phyloP scores from a whole-genome alignment of 2,888 invertebrate genomes.

The Hoplodrina ambigua region DNA sequence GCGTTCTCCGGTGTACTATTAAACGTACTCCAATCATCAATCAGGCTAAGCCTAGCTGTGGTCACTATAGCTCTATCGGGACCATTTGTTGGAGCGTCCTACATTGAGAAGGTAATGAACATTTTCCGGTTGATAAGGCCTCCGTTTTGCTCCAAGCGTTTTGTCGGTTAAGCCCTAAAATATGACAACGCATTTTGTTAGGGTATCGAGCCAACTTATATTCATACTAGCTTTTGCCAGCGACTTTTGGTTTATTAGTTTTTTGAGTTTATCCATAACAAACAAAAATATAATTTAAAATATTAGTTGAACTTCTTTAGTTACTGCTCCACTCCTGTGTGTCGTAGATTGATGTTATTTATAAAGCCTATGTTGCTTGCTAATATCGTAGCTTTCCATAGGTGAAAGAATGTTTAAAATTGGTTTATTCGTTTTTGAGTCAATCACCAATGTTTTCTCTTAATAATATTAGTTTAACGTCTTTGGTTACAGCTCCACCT shows the following conservation, averaged over 20 bases:
- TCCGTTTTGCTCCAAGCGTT: conserved; percentile 21
- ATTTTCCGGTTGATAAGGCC: conserved; percentile 44
- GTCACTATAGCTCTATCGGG: conserved; percentile 21
- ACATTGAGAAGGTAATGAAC: conserved; percentile 36
- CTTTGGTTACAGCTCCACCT: too few species aligned
- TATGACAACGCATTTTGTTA: conserved; percentile 35
- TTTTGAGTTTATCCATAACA: too few species aligned
- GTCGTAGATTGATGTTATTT: too few species aligned
- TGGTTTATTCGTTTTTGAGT: too few species aligned
- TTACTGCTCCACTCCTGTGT: too few species aligned
- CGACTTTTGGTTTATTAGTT: background rate
- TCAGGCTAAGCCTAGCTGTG: conserved; percentile 20
- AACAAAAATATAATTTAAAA: too few species aligned
- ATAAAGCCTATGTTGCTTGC: too few species aligned
- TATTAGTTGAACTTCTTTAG: too few species aligned
- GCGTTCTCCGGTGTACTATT: conserved; percentile 18
- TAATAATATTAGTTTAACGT: too few species aligned
- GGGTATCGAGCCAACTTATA: conserved; percentile 6
- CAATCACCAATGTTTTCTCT: too few species aligned
- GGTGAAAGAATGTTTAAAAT: too few species aligned
- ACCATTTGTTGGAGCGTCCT: conserved; percentile 24
- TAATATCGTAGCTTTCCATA: too few species aligned
- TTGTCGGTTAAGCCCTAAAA: conserved; percentile 33
- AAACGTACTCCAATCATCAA: conserved; percentile 36
- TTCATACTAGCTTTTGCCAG: background rate